Evolutionary conservation across 2,888 invertebrate genomes (phyloP).

Genomic region (Erebia aethiops): DNA sequence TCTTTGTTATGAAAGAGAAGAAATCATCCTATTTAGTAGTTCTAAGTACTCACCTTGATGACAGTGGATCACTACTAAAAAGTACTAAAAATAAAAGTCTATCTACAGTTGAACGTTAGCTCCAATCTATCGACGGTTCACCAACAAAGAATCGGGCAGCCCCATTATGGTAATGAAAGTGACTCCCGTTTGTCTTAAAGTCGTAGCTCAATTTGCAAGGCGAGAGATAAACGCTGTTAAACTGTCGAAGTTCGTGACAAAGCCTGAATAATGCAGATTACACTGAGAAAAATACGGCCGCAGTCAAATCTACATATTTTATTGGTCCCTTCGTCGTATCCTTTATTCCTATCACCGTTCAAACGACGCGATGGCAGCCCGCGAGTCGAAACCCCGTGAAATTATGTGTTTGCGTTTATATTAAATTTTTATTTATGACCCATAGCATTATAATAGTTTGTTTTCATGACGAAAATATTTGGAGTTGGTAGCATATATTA

Average conservation of each 20-base stretch:
- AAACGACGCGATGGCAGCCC: slow-evolving; percentile 49
- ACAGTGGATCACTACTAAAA: slow-evolving; percentile 24
- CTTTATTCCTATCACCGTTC: slow-evolving; percentile 58
- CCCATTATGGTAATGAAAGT: slow-evolving; percentile 83
- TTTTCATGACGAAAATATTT: neutral
- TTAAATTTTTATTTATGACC: slow-evolving; percentile 8
- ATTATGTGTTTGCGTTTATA: slow-evolving; percentile 20
- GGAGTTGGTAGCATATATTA: too few relatives aligned
- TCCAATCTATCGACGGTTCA: slow-evolving; percentile 68
- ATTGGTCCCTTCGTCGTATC: slow-evolving; percentile 76
- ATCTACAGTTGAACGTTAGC: slow-evolving; percentile 54
- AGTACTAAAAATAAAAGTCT: slow-evolving; percentile 29
- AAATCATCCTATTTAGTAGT: neutral
- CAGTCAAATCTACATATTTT: slow-evolving; percentile 83
- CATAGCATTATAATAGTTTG: neutral
- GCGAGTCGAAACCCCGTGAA: slow-evolving; percentile 35
- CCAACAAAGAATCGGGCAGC: slow-evolving; percentile 78
- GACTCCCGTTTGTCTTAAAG: slow-evolving; percentile 83
- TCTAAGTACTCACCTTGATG: neutral
- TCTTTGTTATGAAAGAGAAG: neutral
- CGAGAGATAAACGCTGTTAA: slow-evolving; percentile 83
- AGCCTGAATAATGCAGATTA: slow-evolving; percentile 84
- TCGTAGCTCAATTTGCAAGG: slow-evolving; percentile 83
- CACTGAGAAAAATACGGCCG: slow-evolving; percentile 81
- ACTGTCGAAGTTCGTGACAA: slow-evolving; percentile 83